These are phyloP conservation scores for Zeugodacus cucurbitae DNA, from an alignment of 1,140 invertebrate species.

Conservation along the genomic window DNA sequence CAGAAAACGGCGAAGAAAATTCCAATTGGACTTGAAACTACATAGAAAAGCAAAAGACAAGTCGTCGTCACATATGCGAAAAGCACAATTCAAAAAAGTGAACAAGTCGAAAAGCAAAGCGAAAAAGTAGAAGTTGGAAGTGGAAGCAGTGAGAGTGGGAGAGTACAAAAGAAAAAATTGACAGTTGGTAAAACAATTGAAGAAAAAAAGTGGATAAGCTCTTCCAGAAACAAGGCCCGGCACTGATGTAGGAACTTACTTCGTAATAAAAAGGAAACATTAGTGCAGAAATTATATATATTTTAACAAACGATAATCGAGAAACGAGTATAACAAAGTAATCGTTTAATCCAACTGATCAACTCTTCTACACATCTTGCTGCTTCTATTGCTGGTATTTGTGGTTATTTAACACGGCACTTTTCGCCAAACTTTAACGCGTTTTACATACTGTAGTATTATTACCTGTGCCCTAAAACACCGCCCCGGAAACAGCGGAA, in stretches of 20 bases:
- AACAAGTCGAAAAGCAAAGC: constrained; percentile 14
- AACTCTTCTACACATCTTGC: neutral
- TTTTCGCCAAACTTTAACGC: neutral
- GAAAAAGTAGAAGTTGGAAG: constrained; percentile 13
- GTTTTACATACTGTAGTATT: neutral
- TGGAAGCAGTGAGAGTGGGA: constrained; percentile 25
- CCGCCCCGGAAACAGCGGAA: neutral
- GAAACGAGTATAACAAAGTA: too few relatives aligned
- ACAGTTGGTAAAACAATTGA: neutral
- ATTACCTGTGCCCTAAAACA: neutral
- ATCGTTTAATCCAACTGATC: neutral
- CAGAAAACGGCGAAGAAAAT: constrained; percentile 4
- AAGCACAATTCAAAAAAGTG: neutral
- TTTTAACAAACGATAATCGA: neutral
- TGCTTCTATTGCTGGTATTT: constrained; percentile 4
- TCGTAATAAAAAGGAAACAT: neutral
- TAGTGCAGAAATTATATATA: neutral
- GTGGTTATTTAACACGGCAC: neutral
- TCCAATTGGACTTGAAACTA: constrained; percentile 46
- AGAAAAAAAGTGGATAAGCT: neutral
- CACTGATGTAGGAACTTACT: neutral
- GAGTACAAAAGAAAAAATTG: constrained; percentile 16
- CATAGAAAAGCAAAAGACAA: constrained; percentile 38
- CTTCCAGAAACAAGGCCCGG: neutral
- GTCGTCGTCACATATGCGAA: constrained; percentile 26